Percentiles rank a stretch among this genome's conserved stretches.
Conservation (phyloP, 1,140 invertebrate species). For the Dinoponera quadriceps region DNA sequence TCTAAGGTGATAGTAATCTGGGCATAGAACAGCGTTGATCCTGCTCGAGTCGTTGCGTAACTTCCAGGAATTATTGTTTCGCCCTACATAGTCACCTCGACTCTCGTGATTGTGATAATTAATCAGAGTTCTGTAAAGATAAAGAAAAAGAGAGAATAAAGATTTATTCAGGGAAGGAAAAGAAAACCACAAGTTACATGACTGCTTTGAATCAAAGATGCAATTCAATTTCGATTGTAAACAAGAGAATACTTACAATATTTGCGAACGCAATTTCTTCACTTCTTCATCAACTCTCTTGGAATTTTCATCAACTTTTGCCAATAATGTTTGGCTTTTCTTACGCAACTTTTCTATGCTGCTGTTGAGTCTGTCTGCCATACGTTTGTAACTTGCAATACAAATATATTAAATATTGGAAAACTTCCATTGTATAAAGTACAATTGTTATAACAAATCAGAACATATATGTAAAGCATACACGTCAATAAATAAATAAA, state of each 20-base stretch:
- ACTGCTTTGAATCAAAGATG: not conserved
- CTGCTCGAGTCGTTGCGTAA: slow-evolving; percentile 69
- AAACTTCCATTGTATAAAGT: not conserved
- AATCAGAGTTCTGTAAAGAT: slow-evolving; percentile 59
- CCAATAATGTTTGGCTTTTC: slow-evolving; percentile 63
- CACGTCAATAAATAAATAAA: not conserved
- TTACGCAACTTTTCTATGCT: slow-evolving; percentile 63
- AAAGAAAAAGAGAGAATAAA: not conserved
- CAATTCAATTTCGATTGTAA: no score
- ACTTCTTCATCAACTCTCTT: slow-evolving; percentile 62
- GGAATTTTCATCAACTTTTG: slow-evolving; percentile 47
- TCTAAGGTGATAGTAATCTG: slow-evolving; percentile 48
- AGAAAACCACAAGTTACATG: not conserved
- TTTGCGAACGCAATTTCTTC: slow-evolving; percentile 50
- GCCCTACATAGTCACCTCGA: not conserved
- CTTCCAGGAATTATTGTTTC: slow-evolving; percentile 58
- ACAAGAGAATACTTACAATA: slow-evolving; percentile 53
- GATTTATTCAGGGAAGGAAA: no score
- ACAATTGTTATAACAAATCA: not conserved
- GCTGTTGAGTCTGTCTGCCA: slow-evolving; percentile 43
- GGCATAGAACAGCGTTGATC: slow-evolving; percentile 58
- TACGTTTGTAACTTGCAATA: not conserved
- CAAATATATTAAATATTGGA: not conserved
- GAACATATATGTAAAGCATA: not conserved
- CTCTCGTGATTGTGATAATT: slow-evolving; percentile 7